Conservation (phyloP, 1,140 invertebrate species). For the Scaptomyza pallida region DNA sequence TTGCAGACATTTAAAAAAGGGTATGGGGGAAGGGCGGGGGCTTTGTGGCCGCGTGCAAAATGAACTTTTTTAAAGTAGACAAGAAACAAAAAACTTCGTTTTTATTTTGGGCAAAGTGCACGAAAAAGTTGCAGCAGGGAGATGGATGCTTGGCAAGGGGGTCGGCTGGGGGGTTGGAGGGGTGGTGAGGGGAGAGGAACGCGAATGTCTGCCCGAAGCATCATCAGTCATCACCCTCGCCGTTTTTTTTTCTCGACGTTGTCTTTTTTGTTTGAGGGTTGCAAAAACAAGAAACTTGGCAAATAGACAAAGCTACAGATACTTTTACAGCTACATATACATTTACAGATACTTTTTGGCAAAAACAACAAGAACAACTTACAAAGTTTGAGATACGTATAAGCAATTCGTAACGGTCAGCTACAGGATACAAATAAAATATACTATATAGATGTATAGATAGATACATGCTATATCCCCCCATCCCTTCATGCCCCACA, state of each 20-base stretch:
- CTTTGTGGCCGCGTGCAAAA: slow-evolving; percentile 46
- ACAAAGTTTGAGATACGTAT: slow-evolving; percentile 40
- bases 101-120: slow-evolving; percentile 40
- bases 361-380: slow-evolving; percentile 35
- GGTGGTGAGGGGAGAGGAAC: slow-evolving; percentile 2
- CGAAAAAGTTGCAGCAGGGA: slow-evolving; percentile 37
- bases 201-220: slow-evolving; percentile 35
- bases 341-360: slow-evolving; percentile 71
- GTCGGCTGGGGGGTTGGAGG: neutral
- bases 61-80: slow-evolving; percentile 79
- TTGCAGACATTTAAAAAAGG: slow-evolving; percentile 42
- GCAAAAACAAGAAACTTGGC: slow-evolving; percentile 56
- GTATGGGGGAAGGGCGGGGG: neutral
- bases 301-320: slow-evolving; percentile 42
- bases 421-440: slow-evolving; percentile 56
- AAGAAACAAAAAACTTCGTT: slow-evolving; percentile 46
- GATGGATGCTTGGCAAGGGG: neutral
- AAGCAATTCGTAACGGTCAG: slow-evolving; percentile 78
- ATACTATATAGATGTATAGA: slow-evolving; percentile 23
- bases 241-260: neutral
- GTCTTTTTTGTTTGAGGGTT: slow-evolving; percentile 61
- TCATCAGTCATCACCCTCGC: slow-evolving; percentile 81
- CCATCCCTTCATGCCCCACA: slow-evolving; percentile 1
- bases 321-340: no score
- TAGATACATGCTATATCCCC: slow-evolving; percentile 16